These are phyloP conservation scores for Sanderia malayensis DNA, from an alignment of 30 jellyfish, hydroid and myxozoan genomes.

Conservation along the genomic window DNA sequence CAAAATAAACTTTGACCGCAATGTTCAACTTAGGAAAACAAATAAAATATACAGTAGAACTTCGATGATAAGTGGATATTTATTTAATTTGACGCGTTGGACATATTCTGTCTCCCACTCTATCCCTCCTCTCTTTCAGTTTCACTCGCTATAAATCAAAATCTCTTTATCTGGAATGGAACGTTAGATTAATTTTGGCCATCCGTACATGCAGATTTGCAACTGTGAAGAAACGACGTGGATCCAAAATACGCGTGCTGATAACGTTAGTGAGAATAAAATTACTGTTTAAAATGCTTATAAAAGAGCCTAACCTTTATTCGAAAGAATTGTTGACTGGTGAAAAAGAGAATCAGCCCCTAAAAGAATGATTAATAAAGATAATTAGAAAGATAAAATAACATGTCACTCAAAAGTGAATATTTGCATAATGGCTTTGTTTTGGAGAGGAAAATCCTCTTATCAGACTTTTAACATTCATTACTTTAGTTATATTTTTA, in stretches of 20 bases:
- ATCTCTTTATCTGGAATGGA: not conserved
- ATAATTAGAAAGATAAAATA: not conserved
- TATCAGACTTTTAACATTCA: not conserved
- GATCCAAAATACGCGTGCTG: not conserved
- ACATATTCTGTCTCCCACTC: no score
- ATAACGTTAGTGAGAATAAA: not conserved
- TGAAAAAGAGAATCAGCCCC: constrained; percentile 54
- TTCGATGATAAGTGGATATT: no score
- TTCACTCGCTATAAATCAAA: no score
- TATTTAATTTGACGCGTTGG: no score
- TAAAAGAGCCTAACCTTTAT: constrained; percentile 62
- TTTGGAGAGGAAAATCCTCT: no score
- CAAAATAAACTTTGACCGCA: no score
- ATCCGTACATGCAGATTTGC: not conserved
- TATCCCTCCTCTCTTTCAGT: no score
- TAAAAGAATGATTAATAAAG: not conserved
- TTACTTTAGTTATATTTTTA: not conserved
- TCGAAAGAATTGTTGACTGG: constrained; percentile 53
- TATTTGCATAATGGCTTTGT: not conserved
- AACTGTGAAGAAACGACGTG: not conserved
- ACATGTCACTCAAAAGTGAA: no score
- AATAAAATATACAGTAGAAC: no score
- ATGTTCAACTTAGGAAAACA: no score
- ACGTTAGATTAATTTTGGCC: not conserved
- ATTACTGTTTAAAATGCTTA: no score